Conservation (phyloP, 2,797 vertebrate genomes). For the Sternarchorhynchus goeldii region DNA sequence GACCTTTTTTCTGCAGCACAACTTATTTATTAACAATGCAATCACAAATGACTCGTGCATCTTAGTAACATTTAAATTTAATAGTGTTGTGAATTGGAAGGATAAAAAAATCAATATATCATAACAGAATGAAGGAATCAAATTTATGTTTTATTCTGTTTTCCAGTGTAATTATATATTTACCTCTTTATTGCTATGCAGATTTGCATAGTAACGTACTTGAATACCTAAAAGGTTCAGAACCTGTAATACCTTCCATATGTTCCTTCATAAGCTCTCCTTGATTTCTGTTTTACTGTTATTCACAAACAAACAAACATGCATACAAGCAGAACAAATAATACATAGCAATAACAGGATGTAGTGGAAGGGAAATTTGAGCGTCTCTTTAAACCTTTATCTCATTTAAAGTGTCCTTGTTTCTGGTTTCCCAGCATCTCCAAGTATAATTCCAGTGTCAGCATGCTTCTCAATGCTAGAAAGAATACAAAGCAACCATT, state of each 20-base stretch:
- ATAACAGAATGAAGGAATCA: neutral
- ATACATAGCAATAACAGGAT: neutral
- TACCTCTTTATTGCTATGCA: neutral
- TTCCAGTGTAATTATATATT: neutral
- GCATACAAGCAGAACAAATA: too few relatives aligned
- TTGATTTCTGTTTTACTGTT: too few relatives aligned
- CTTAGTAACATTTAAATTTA: neutral
- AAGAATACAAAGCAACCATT: too few relatives aligned
- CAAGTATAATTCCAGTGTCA: too few relatives aligned
- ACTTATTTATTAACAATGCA: neutral
- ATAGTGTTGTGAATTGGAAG: neutral
- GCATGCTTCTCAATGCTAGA: too few relatives aligned
- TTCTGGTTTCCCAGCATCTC: too few relatives aligned
- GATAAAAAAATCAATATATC: neutral
- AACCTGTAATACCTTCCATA: too few relatives aligned
- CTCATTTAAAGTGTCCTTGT: neutral
- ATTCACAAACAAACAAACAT: too few relatives aligned
- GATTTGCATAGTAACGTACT: too few relatives aligned
- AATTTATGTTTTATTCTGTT: neutral
- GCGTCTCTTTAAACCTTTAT: neutral
- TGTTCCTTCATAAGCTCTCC: too few relatives aligned
- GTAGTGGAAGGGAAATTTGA: neutral
- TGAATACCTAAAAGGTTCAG: too few relatives aligned
- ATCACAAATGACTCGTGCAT: neutral
- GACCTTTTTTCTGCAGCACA: neutral